These are phyloP conservation scores for Deladenus siricidicola DNA, from an alignment of 2,888 invertebrate species.

Conservation along the genomic window DNA sequence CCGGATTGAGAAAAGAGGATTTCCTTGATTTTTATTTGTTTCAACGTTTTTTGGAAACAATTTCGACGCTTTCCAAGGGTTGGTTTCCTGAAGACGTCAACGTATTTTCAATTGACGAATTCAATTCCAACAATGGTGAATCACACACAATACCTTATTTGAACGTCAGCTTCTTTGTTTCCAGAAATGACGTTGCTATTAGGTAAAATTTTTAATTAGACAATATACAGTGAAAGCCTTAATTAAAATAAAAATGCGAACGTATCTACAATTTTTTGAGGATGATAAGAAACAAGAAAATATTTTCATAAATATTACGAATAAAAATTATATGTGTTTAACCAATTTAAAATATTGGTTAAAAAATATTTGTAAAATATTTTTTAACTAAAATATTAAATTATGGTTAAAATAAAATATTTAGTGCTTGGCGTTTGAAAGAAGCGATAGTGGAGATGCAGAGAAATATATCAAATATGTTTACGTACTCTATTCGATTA, in stretches of 20 bases:
- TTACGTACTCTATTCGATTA: slow-evolving; percentile 32
- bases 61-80: slow-evolving; percentile 15
- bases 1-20: slow-evolving; percentile 34
- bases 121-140: not conserved
- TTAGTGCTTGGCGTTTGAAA: slow-evolving; percentile 38
- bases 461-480: slow-evolving; percentile 30
- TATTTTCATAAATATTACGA: no score
- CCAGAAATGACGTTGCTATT: slow-evolving; percentile 21
- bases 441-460: slow-evolving; percentile 31
- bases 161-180: slow-evolving; percentile 30
- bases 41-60: slow-evolving; percentile 33
- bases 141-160: not conserved
- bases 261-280: no score
- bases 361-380: no score
- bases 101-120: slow-evolving; percentile 22
- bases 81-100: slow-evolving; percentile 31
- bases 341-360: no score
- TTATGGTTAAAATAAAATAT: no score
- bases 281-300: no score
- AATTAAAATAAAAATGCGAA: no score
- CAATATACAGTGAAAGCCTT: no score
- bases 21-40: slow-evolving; percentile 44
- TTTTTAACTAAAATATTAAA: no score
- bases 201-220: no score
- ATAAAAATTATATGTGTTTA: no score